Base-by-base conservation (phyloP, 2,113 vertebrate species). In the Marcusenius ussheri region DNA sequence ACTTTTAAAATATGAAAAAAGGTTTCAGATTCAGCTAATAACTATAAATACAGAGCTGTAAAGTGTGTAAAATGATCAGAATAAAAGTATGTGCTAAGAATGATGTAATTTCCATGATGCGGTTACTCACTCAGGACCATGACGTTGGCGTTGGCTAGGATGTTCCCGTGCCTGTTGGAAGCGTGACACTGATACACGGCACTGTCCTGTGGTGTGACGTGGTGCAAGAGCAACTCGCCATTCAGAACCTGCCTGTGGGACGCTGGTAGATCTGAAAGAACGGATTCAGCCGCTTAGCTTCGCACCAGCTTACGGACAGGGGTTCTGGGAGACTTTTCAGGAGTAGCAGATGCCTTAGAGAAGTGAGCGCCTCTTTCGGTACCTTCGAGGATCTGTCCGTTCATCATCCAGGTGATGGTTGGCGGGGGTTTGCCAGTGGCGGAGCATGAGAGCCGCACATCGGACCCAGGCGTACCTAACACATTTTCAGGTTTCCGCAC, bases 151-250 rank as follows among this genome's bases (percentile, higher is more conserved):
- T 96, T 99, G 35, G 97, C 94, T 53, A 99, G 96, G 74, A 99
- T 96, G 47, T 94, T 96, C 11, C 98, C 97, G 0, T 98, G 98
- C 89, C 92, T 95, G 92, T 99, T 99, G 62, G 96, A 96, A 70
- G 97, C 98, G 91, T 98, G 97, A 0, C 98, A 99, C 92, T 99
- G 98, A 92, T 96, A 99, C 24, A 98, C 98, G 0, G 97, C 97
- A 0, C 97, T 98, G 94, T 99, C 97, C 39, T 95, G 95, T 0
- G 95, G 93, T 53, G 96, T 95, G 66, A 97, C 93, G 1, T 97
- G 96, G 70, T 93, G 95, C 62, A 99, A 93, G 89, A 96, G 93
- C 88, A 99, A 94, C 91, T 96, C 96, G 35, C 95, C 91, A 5
- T 92, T 94, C 10, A 93, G 88, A 19, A 91, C 47, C 89, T 92